Percentiles rank a stretch among this genome's conserved stretches.
phyloP scores from a whole-genome alignment of 2,888 invertebrate genomes.

The Synanthedon formicaeformis region DNA sequence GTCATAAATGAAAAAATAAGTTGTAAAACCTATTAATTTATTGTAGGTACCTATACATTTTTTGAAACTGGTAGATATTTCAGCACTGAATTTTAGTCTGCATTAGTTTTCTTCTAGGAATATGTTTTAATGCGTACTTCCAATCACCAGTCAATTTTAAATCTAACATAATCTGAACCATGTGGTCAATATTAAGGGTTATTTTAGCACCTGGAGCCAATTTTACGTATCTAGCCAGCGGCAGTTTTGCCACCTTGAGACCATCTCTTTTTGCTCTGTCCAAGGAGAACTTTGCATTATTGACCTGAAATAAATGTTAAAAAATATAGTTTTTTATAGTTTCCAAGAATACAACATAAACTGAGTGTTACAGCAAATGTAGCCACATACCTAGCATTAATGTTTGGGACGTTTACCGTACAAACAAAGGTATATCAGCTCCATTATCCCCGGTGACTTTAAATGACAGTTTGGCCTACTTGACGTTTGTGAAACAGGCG shows the following conservation, averaged over 20 bases:
- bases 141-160: slow-evolving; percentile 74
- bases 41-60: too few relatives aligned
- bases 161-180: slow-evolving; percentile 78
- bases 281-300: slow-evolving; percentile 76
- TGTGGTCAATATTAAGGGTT: slow-evolving; percentile 84
- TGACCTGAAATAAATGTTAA: slow-evolving; percentile 30
- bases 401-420: too few relatives aligned
- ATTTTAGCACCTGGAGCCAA: slow-evolving; percentile 85
- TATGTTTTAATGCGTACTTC: slow-evolving; percentile 77
- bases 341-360: neutral
- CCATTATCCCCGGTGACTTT: too few relatives aligned
- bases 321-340: neutral
- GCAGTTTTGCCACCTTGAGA: slow-evolving; percentile 82
- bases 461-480: too few relatives aligned
- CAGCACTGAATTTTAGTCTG: slow-evolving; percentile 39
- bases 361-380: too few relatives aligned
- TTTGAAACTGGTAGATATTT: too few relatives aligned
- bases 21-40: too few relatives aligned
- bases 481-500: too few relatives aligned
- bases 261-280: slow-evolving; percentile 88
- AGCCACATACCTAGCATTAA: too few relatives aligned
- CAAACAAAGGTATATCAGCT: too few relatives aligned
- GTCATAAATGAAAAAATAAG: too few relatives aligned
- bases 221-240: slow-evolving; percentile 80
- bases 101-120: slow-evolving; percentile 79